A percentile compares a stretch with the other conserved stretches of the same genome.
These are phyloP conservation scores for Virgularia gustaviana DNA, from an alignment of 92 coral and sea anemone species.

Conservation along the genomic window DNA sequence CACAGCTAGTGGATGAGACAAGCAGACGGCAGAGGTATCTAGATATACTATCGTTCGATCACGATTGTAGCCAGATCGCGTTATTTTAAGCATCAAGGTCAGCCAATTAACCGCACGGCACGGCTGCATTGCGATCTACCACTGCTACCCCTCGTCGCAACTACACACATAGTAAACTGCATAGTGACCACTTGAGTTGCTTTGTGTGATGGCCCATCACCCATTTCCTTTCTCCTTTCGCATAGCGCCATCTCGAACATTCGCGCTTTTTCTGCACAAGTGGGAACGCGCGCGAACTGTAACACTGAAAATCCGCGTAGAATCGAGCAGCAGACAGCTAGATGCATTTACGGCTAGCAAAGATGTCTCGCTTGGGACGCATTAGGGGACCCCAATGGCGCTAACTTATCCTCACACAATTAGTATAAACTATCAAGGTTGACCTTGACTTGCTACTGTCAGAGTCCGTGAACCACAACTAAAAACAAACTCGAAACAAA, in stretches of 20 bases:
- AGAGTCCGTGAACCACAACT: neutral
- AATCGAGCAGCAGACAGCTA: constrained; percentile 1
- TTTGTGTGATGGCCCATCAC: neutral
- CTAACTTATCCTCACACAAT: constrained; percentile 13
- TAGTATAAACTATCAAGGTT: constrained; percentile 22
- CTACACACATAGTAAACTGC: neutral
- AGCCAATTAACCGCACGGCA: neutral
- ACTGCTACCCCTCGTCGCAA: neutral
- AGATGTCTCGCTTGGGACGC: constrained; percentile 11
- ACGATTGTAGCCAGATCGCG: neutral
- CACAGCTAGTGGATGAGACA: neutral
- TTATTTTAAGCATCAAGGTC: neutral
- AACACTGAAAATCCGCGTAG: constrained; percentile 27
- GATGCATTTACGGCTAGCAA: constrained; percentile 6
- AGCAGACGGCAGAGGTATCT: neutral
- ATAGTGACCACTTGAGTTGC: too few relatives aligned
- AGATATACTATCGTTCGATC: neutral
- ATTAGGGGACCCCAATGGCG: constrained; percentile 4
- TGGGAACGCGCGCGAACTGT: neutral
- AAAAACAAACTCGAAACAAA: too few relatives aligned
- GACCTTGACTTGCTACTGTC: constrained; percentile 12
- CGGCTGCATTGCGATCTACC: neutral
- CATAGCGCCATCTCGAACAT: constrained; percentile 5
- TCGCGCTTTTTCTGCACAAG: constrained; percentile 3
- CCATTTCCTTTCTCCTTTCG: neutral